phyloP scores from a whole-genome alignment of 2,888 invertebrate genomes.

The Antheraea yamamai region DNA sequence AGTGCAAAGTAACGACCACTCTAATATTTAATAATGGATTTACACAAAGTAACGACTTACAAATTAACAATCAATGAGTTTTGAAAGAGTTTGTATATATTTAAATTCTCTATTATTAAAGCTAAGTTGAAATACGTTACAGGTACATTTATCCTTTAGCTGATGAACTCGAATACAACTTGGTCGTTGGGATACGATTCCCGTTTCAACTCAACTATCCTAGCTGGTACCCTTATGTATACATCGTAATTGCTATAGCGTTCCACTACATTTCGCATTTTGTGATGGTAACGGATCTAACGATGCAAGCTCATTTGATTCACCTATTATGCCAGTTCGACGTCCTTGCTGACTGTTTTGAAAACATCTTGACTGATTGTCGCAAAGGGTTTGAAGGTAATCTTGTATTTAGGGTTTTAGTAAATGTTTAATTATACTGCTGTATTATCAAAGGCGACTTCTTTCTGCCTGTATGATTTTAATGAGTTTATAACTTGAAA shows the following conservation, averaged over 20 bases:
- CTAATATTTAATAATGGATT: no score
- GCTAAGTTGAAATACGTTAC: conserved; percentile 28
- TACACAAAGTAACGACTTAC: background rate
- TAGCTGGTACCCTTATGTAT: conserved; percentile 46
- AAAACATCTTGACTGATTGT: conserved; percentile 57
- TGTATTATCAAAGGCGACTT: no score
- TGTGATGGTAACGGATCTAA: conserved; percentile 65
- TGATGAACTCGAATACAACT: conserved; percentile 66
- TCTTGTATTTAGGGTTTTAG: background rate
- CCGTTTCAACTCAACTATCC: conserved; percentile 54
- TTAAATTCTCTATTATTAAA: background rate
- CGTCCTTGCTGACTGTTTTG: conserved; percentile 62
- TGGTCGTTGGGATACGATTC: conserved; percentile 52
- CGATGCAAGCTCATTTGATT: conserved; percentile 62
- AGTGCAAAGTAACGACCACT: no score
- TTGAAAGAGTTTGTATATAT: background rate
- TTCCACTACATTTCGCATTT: conserved; percentile 58
- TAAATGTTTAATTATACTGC: background rate
- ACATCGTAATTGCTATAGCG: conserved; percentile 44
- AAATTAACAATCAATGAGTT: background rate
- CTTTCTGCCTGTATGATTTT: no score
- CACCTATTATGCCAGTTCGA: conserved; percentile 64
- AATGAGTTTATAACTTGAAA: no score
- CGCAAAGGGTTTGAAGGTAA: conserved; percentile 43
- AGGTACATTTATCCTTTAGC: conserved; percentile 63